Conservation (phyloP, 2,797 vertebrate genomes). For the Megaceryle alcyon region DNA sequence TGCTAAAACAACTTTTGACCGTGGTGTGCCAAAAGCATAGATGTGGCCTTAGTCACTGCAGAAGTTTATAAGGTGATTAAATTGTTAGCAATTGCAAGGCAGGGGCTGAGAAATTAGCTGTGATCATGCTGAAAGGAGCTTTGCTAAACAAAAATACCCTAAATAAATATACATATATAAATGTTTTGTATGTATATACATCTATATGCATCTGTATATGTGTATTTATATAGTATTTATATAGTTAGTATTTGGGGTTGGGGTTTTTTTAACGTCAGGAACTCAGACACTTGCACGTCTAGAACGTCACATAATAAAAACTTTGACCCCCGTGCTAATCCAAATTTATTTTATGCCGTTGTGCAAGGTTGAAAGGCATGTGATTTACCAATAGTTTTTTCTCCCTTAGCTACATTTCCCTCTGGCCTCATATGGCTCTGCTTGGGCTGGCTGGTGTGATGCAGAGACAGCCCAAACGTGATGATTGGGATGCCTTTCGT, state of each 20-base stretch:
- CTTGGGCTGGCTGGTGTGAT: conserved; percentile 31
- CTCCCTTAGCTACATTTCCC: conserved; percentile 42
- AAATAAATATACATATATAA: neutral
- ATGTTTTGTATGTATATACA: neutral
- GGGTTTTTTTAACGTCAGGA: neutral
- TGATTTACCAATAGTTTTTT: conserved; percentile 65
- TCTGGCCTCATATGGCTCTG: conserved; percentile 51
- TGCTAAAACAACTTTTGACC: conserved; percentile 32
- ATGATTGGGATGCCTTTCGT: neutral
- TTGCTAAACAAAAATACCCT: neutral
- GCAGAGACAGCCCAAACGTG: conserved; percentile 47
- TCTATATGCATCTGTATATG: neutral
- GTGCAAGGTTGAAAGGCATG: conserved; percentile 60
- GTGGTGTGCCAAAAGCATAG: conserved; percentile 8
- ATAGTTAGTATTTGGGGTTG: neutral
- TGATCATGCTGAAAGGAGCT: conserved; percentile 14
- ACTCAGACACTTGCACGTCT: conserved; percentile 19
- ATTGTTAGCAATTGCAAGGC: conserved; percentile 39
- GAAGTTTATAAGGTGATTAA: conserved; percentile 61
- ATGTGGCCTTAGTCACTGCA: conserved; percentile 20
- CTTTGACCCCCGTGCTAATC: conserved; percentile 56
- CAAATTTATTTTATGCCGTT: conserved; percentile 70
- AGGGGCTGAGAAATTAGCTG: conserved; percentile 23
- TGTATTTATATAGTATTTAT: neutral
- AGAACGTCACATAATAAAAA: conserved; percentile 45